Base-by-base conservation (phyloP, 2,888 invertebrate species). In the Melanostoma mellinum region DNA sequence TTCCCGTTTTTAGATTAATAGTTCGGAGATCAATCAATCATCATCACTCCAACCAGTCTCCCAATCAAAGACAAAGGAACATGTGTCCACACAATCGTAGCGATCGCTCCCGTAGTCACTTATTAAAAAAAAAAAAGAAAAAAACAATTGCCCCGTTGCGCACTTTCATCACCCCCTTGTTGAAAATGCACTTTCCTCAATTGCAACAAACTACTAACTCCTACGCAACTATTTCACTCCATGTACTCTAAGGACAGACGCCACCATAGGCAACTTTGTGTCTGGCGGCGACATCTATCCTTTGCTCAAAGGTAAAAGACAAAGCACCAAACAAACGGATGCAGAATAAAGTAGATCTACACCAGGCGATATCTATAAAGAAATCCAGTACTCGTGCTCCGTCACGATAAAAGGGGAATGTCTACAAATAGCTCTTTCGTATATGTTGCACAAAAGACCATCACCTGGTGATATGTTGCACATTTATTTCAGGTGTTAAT, bases 401-500 rank as follows among this genome's bases (percentile, higher is more conserved):
- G 63, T 72, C 81, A 77, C 76, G 67, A 76, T 61, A 67, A 50
- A 69, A 32, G 33, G 38, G 36, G 35, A 38, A 53, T 48, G 69
- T 71, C 44, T 52, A 56, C 6, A 36, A 20, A 60, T 60, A 44
- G 30, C 30, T 42, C 44, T 20, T 20, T 58, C 36, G 61, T 63
- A 63, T 20, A 20, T 20, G 50, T 63, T 63, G 40, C 77, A 82
- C 46, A 82, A 82, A 82, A 73, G 69, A 77, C 38, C 73, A 60
- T 82, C 82, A 82, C 61, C 77, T 52, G 56, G 73, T 73, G 77
- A 82, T 69, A 69, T 74, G 77, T 77, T 82, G 82, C 82, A 69
- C 77, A 82, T 82, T 82, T 73, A 65, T 77, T 77, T 82, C 77
- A 82, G 82, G 82, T 82, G 82, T 82, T 82, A 82, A 82, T 82